Base-by-base conservation (phyloP, 2,113 vertebrate species). In the Grammatotria lemairii region DNA sequence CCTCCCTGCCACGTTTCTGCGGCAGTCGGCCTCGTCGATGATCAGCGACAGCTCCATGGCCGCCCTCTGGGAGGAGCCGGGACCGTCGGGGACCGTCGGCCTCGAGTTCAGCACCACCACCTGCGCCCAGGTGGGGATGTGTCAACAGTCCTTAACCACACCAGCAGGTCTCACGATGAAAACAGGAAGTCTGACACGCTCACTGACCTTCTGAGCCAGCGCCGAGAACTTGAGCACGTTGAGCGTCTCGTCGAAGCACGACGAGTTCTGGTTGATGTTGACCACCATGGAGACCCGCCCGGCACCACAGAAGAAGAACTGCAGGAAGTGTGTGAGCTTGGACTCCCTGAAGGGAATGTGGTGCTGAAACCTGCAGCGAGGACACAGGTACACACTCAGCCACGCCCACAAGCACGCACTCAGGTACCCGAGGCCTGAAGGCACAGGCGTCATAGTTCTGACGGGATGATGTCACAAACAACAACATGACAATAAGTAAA, bases 291-390 rank as follows among this genome's bases (percentile, higher is more conserved):
- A 96, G 53, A 98, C 96, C 73, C 97, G 98, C 47, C 98, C 98
- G 85, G 97, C 97, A 80, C 98, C 98, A 91, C 94, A 97, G 96
- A 99, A 99, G 96, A 97, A 99, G 85, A 97, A 97, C 96, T 99
- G 98, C 89, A 99, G 97, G 93, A 97, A 99, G 92, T 99, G 98
- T 5, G 98, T 99, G 45, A 99, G 94, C 82, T 99, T 99, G 90
- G 98, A 99, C 94, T 99, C 98, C 82, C 98, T 96, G 92, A 99
- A 99, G 54, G 98, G 98, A 21, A 99, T 92, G 57, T 99, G 98
- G 53, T 97, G 97, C 79, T 97, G 98, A 80, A 97, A 89, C 93
- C 98, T 99, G 38, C 38, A 54, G 31, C 68, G 14, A 17, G 2
- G 23, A 28, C 42, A 49, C 14, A 68, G 63, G 70, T 47, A 75